phyloP scores from a whole-genome alignment of 2,888 invertebrate species.

The Pammene fasciana region DNA sequence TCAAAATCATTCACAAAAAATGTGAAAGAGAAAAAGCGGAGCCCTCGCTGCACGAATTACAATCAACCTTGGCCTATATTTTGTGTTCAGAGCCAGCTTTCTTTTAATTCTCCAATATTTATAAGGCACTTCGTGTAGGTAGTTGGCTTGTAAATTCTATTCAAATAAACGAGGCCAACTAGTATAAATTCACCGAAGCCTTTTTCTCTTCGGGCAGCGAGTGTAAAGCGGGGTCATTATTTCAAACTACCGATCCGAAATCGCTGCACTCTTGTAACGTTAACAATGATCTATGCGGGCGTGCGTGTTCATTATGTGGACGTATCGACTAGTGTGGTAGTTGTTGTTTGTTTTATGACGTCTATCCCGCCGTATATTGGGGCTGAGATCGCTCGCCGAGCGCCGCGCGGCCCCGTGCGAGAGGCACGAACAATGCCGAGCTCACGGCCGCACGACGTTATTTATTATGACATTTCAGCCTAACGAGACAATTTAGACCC shows the following conservation, averaged over 20 bases:
- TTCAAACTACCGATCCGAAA: conserved; percentile 59
- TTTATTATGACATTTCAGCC: conserved; percentile 61
- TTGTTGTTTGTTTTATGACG: conserved; percentile 64
- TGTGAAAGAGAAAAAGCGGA: conserved; percentile 33
- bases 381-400: conserved; percentile 47
- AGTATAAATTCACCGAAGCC: conserved; percentile 48
- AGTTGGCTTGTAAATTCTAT: conserved; percentile 55
- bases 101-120: conserved; percentile 43
- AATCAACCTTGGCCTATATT: conserved; percentile 42
- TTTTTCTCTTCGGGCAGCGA: conserved; percentile 48
- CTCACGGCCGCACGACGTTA: conserved; percentile 50
- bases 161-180: conserved; percentile 47
- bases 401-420: conserved; percentile 41
- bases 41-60: conserved; percentile 38
- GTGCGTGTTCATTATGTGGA: conserved; percentile 63
- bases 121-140: conserved; percentile 50
- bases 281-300: conserved; percentile 59
- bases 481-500: conserved; percentile 55
- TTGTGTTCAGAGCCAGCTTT: conserved; percentile 35
- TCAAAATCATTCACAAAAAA: conserved; percentile 41
- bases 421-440: conserved; percentile 54
- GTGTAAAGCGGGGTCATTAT: conserved; percentile 57
- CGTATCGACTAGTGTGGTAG: conserved; percentile 66
- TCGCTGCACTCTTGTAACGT: conserved; percentile 54
- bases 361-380: conserved; percentile 53